Base-by-base conservation (phyloP, 2,797 vertebrate species). In the Coilia nasus region DNA sequence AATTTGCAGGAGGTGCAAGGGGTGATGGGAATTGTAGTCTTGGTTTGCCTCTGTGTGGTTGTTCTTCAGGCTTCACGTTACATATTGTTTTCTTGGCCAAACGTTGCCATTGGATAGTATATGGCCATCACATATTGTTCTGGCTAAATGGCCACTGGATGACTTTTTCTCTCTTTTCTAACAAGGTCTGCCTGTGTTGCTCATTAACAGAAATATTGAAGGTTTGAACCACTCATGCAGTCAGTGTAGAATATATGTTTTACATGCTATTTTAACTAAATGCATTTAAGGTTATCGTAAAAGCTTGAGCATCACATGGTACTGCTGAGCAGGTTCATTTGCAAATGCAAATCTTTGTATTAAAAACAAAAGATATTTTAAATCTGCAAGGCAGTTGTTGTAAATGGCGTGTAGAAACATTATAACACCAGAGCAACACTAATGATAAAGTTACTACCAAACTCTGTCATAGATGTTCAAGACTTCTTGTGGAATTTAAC, bases 261-360 rank as follows among this genome's bases (percentile, higher is more conserved):
- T 44, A 44, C 35, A 78, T 78, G 35, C 31, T 9, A 44, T 78
- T 78, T 44, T 19, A 78, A 78, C 35, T 78, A 21, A 78, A 78
- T 78, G 71, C 71, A 41, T 78, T 78, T 78, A 21, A 19, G 71
- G 35, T 41, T 78, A 2, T 78, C 31, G 14, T 78, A 7, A 54
- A 54, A 25, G n/a, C 1, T 23, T 64, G 35, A 78, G 35, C 71
- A 44, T 78, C 71, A 44, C 71, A 78, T 21, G 31, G 71, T 78
- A 41, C 71, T 78, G 71, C 71, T 78, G 71, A 78, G 71, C 71
- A 78, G 71, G 35, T 44, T 78, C 71, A 78, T 44, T 78, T 78
- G 71, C 31, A 78, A 78, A 44, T 12, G 17, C 6, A 64, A 64
- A 78, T 21, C 15, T 78, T 44, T 78, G 64, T 71, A 71, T 78